Evolutionary conservation across 2,113 vertebrate genomes (phyloP), one percentile per base, ranked within the genome.

Genomic region (Buteo buteo): DNA sequence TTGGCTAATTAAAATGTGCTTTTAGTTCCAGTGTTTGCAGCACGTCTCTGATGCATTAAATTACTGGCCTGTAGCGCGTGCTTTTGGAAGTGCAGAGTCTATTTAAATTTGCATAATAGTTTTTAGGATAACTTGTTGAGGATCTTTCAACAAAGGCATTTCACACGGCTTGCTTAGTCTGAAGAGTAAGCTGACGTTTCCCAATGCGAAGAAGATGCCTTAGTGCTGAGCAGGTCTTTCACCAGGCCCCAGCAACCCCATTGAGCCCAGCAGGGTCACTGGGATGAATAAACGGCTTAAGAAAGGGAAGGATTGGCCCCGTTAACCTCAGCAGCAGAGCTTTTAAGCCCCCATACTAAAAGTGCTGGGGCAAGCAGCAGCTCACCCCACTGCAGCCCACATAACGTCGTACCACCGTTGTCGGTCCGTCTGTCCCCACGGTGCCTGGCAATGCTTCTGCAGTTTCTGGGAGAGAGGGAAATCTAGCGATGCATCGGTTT

Each of bases 401-500:
- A 32, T 45, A 38, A 4, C 1, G 3, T 61, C 44, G 49, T 11
- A 32, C 61, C 38, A 11, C 25, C 4, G 2, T 7, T 80, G 19
- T 34, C 57, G 19, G 55, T 66, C 57, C 3, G 0, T 72, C 38
- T 70, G 64, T 65, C 74, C 47, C 25, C 1, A 1, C 16, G 1
- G 28, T 32, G 38, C 44, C 52, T 80, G 62, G 14, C 44, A 16
- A 20, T 26, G 47, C 86, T 76, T 36, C 83, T 44, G 44, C 52
- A 57, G 49, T 73, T 86, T 61, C 54, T 83, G 26, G 57, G 72
- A 29, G 15, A 3, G 2, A n/a, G 26, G 49, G 26, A 4, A 70
- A 77, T 6, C 25, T 6, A 32, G n/a, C 1, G 2, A 15, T 34
- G 3, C 16, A 13, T 76, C 1, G 0, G 3, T 55, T 83, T 76